These are phyloP conservation scores for Enteromius viviparus DNA, from an alignment of 2,797 vertebrate genomes.

Conservation along the genomic window DNA sequence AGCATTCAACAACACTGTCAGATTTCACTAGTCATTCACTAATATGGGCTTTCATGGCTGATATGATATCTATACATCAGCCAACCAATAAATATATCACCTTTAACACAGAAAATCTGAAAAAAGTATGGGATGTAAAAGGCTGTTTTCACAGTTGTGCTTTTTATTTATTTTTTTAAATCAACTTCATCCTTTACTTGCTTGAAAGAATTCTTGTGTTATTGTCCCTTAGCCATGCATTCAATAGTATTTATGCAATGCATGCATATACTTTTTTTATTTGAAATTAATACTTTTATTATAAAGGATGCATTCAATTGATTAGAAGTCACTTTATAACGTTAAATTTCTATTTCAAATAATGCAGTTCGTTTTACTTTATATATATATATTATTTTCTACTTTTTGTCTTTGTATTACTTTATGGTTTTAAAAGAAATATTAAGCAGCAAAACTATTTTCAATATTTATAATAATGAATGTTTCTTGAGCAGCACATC, in stretches of 20 bases:
- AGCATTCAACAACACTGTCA: conserved; percentile 14
- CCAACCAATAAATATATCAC: not conserved
- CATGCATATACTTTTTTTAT: not conserved
- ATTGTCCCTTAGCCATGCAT: not conserved
- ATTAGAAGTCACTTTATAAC: not conserved
- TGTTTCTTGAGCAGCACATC: not conserved
- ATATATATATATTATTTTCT: not conserved
- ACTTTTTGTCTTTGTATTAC: not conserved
- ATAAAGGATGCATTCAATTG: not conserved
- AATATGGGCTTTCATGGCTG: not conserved
- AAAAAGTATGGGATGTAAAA: not conserved
- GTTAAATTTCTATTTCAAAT: not conserved
- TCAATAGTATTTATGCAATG: not conserved
- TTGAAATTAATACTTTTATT: not conserved
- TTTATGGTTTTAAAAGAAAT: not conserved
- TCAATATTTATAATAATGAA: not conserved
- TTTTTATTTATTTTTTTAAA: not conserved
- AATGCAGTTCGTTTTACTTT: too few species aligned
- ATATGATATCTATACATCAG: not conserved
- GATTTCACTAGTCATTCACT: not conserved
- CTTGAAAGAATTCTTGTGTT: not conserved
- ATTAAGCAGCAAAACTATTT: not conserved
- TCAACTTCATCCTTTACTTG: not conserved
- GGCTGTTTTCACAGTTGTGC: not conserved
- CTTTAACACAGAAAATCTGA: not conserved